Percentiles rank a stretch among this genome's conserved stretches.
Conservation (phyloP, 2,888 invertebrate species). For the Nebria salina region DNA sequence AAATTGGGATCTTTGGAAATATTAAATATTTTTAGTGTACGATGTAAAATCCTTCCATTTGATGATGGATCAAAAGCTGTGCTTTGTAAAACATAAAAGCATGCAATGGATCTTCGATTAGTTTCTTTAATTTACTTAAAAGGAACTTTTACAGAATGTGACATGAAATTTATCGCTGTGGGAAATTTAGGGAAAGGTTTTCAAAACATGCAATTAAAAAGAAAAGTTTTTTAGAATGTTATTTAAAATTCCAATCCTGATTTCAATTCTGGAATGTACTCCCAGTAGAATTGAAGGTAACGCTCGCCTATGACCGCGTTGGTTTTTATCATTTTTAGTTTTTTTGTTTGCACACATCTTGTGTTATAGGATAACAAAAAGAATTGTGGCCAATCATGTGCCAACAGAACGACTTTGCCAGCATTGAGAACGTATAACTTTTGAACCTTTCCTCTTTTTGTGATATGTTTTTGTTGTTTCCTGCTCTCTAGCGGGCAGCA, state of each 20-base stretch:
- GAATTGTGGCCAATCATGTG: constrained; percentile 1
- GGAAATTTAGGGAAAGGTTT: too few relatives aligned
- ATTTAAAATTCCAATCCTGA: not conserved
- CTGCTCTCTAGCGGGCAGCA: not conserved
- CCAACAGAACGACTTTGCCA: constrained; percentile 8
- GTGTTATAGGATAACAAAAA: not conserved
- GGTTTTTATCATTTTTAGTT: not conserved
- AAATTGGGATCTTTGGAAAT: constrained; percentile 22
- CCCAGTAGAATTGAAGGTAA: not conserved
- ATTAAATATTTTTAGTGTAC: constrained; percentile 21
- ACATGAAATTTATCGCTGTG: too few relatives aligned
- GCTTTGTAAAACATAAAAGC: constrained; percentile 5
- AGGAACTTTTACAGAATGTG: not conserved
- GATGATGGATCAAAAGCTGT: not conserved
- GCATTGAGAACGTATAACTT: constrained; percentile 13
- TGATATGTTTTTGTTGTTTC: constrained; percentile 5
- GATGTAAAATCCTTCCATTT: constrained; percentile 23
- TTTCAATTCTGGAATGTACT: not conserved
- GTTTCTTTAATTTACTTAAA: not conserved
- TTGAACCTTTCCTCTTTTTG: not conserved
- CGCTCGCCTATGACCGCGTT: not conserved
- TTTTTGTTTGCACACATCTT: constrained; percentile 2
- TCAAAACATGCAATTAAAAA: not conserved
- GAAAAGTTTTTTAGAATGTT: not conserved
- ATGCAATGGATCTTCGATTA: not conserved